Base-by-base conservation (phyloP, 2,888 invertebrate genomes). In the Brachylomia viminalis region DNA sequence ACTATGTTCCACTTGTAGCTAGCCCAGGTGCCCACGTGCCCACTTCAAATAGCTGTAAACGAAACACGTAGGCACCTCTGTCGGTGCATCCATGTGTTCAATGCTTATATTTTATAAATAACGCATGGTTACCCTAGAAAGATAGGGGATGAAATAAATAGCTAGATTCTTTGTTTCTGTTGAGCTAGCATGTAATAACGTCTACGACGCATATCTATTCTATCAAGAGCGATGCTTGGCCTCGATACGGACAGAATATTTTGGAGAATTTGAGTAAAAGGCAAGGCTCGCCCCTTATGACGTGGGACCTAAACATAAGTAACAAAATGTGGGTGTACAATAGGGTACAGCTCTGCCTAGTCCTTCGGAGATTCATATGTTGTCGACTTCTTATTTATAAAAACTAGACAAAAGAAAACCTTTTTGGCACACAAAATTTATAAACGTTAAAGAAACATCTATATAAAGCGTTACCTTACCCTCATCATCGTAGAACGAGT, bases 401-500 rank as follows among this genome's bases (percentile, higher is more conserved):
- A 8, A 6, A 47, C 17, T 1, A 47, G 17, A 47, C 49, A 13
- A n/a, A n/a, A n/a, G 5, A n/a, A n/a, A 54, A 54, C n/a, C 13
- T n/a, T 54, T 11, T 54, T 54, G 13, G 54, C 13, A n/a, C 47
- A 13, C 27, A 70, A 7, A 10, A 13, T 17, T 17, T 2, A 30
- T 2, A 11, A 65, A 62, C 6, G 4, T n/a, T 23, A 49, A n/a
- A 42, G 1, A 45, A 33, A 56, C 38, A 33, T 4, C 10, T n/a
- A 20, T 30, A 7, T 59, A 23, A 75, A 33, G 33, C n/a, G 6
- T 27, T 47, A 27, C 85, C 95, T 95, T 91, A 96, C 96, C 92
- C 77, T 87, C 92, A 84, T 96, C 96, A 82, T 97, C 96, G 86
- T 96, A 96, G 90, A 96, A 97, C 0, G 95, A 96, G 81, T 96